phyloP scores from a whole-genome alignment of 2,888 invertebrate genomes.

The Drosophila dives region DNA sequence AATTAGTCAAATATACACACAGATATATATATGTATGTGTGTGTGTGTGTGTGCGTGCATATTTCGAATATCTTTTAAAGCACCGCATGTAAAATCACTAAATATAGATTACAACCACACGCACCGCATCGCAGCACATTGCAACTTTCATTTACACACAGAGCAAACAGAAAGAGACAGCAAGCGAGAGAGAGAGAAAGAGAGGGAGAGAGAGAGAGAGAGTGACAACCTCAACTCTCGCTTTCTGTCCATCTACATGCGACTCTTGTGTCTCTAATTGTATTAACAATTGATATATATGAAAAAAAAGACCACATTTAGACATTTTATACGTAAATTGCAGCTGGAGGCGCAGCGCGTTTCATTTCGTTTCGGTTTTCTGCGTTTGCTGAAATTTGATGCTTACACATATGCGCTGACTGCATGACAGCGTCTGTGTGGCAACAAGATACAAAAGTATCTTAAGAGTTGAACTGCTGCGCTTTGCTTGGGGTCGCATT shows the following conservation, averaged over 20 bases:
- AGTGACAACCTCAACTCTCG: slow-evolving; percentile 10
- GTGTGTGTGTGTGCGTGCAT: slow-evolving; percentile 40
- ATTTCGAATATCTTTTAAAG: slow-evolving; percentile 75
- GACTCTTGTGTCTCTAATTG: slow-evolving; percentile 67
- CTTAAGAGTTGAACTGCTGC: slow-evolving; percentile 27
- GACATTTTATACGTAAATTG: slow-evolving; percentile 79
- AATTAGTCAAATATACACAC: background rate
- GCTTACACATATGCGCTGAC: slow-evolving; percentile 41
- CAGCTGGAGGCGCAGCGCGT: slow-evolving; percentile 51
- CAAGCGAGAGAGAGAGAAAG: slow-evolving; percentile 12
- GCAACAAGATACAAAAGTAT: slow-evolving; percentile 55
- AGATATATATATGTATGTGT: background rate
- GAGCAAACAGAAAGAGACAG: slow-evolving; percentile 1
- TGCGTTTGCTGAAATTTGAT: slow-evolving; percentile 76
- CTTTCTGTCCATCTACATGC: slow-evolving; percentile 26
- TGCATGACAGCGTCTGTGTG: slow-evolving; percentile 41
- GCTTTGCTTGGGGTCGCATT: slow-evolving; percentile 46
- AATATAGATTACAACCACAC: slow-evolving; percentile 83
- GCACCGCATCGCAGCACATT: slow-evolving; percentile 72
- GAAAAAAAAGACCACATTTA: slow-evolving; percentile 71
- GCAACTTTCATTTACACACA: slow-evolving; percentile 73
- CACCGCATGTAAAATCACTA: slow-evolving; percentile 80
- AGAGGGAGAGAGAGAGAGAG: background rate
- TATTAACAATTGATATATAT: slow-evolving; percentile 70
- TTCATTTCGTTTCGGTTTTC: slow-evolving; percentile 75